Percentiles rank a stretch among this genome's conserved stretches.
These are phyloP conservation scores for Eolophus roseicapilla DNA, from an alignment of 2,113 vertebrate species.

Conservation along the genomic window DNA sequence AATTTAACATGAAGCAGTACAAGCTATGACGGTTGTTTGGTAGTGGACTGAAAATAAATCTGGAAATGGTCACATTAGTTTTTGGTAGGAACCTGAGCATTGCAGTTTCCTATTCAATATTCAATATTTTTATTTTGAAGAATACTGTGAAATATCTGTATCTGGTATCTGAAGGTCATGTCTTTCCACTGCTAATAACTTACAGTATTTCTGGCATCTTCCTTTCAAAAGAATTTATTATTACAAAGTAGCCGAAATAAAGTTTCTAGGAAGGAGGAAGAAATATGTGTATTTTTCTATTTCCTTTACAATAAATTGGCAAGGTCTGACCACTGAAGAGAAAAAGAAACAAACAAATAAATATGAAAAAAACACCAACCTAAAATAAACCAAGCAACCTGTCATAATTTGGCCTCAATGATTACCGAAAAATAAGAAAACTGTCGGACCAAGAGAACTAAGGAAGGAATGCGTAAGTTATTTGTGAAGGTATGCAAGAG, in stretches of 20 bases:
- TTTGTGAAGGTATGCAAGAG: neutral
- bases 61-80: neutral
- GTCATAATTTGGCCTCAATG: neutral
- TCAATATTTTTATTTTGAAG: neutral
- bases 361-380: neutral
- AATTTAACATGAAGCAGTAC: neutral
- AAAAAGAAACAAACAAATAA: neutral
- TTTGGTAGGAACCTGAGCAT: neutral
- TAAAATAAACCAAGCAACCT: neutral
- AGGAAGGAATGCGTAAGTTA: neutral
- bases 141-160: neutral
- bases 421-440: neutral
- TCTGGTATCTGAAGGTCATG: neutral
- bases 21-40: neutral
- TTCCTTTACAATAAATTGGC: neutral
- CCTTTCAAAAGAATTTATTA: neutral
- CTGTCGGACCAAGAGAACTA: neutral
- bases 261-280: neutral
- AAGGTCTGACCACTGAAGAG: neutral
- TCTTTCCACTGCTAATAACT: neutral
- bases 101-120: neutral
- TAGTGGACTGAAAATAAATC: neutral
- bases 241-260: neutral
- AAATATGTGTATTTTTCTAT: neutral
- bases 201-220: neutral